Evolutionary conservation across 2,797 vertebrate genomes (phyloP), one percentile per base, ranked within the genome.

Genomic region (Pachyuromys duprasi): DNA sequence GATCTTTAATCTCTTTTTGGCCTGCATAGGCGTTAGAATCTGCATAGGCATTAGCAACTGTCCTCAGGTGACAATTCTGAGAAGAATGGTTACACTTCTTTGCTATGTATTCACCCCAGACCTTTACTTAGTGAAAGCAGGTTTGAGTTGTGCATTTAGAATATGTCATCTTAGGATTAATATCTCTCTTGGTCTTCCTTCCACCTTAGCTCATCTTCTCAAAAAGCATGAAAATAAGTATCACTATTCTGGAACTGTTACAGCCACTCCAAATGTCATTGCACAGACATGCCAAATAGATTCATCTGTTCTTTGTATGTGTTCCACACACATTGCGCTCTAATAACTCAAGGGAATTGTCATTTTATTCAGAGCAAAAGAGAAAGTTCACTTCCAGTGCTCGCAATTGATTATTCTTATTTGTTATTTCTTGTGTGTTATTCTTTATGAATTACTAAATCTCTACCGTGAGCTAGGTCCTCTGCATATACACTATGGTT

Each of bases 381-480:
- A 62, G 42, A 83, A 88, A 42, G 15, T 28, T 96, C 92, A 33
- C 31, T 18, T 70, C 49, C 53, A 20, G 65, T 92, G 1, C 18
- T 95, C 92, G 91, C 45, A 83, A 42, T 63, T 5, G 20, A 28
- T 6, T 78, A 13, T 67, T 91, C 60, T 82, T 90, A 55, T 80
- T 93, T 86, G 45, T 26, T 90, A 57, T 57, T 67, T 91, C 60
- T 83, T 91, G 49, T 80, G 92, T 86, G 55, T 26, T 90, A n/a
- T 65, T 95, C 80, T 53, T 84, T 87, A 86, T 80, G 60, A 55
- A 89, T 70, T 24, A 90, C 45, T 94, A 86, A 70, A 72, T 90
- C 42, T 57, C 49, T 75, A 57, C 45, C 86, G 72, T 28, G 74
- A 75, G 39, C 74, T 28, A 45, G 39, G 72, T 75, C 24, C 14